These are phyloP conservation scores for Pachyrhynchus sulphureomaculatus DNA, from an alignment of 1,140 invertebrate species.

Conservation along the genomic window DNA sequence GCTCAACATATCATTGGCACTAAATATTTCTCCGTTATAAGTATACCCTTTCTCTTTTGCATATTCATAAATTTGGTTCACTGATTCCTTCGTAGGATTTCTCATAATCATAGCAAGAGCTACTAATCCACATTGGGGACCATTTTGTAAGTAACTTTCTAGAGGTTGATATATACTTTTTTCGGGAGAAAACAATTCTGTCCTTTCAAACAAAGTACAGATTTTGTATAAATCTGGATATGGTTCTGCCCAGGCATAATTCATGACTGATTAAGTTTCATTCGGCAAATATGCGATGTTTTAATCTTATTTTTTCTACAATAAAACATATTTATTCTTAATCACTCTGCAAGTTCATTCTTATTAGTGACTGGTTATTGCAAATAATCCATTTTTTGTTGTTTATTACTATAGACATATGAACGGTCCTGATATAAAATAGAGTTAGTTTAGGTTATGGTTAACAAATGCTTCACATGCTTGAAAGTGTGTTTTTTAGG, in stretches of 20 bases:
- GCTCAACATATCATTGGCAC: constrained; percentile 67
- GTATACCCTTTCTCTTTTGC: constrained; percentile 66
- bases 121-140: constrained; percentile 78
- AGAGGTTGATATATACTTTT: constrained; percentile 39
- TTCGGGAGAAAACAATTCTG: constrained; percentile 40
- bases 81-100: constrained; percentile 58
- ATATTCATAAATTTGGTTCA: constrained; percentile 61
- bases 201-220: constrained; percentile 40
- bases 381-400: too few species aligned
- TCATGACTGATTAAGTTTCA: too few species aligned
- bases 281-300: too few species aligned
- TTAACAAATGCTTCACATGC: too few species aligned
- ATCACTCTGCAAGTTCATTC: too few species aligned
- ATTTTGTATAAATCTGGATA: constrained; percentile 47
- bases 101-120: constrained; percentile 74
- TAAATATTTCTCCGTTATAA: constrained; percentile 84
- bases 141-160: constrained; percentile 46
- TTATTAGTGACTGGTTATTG: too few species aligned
- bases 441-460: too few species aligned
- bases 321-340: too few species aligned
- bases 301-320: too few species aligned
- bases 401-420: too few species aligned
- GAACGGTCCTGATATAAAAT: too few species aligned
- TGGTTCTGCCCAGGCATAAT: constrained; percentile 42
- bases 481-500: too few species aligned